A percentile compares a stretch with the other conserved stretches of the same genome.
Evolutionary conservation across 2,888 invertebrate species (phyloP).

Genomic region (Sericinus montela): DNA sequence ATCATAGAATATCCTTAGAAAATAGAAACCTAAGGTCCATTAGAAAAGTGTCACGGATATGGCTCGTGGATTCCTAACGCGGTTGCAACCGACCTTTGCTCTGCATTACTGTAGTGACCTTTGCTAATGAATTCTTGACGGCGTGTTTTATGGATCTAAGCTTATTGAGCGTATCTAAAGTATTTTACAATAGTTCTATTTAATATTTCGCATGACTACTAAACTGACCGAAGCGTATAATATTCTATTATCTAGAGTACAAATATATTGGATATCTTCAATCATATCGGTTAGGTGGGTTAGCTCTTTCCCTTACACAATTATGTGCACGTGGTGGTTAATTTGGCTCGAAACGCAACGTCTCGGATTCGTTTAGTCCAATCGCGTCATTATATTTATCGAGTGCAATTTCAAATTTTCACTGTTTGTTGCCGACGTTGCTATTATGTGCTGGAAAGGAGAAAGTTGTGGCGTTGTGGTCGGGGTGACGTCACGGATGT

Average conservation of each 20-base stretch:
- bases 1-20: neutral
- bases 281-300: too few relatives aligned
- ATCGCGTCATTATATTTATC: neutral
- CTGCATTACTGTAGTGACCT: neutral
- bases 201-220: too few relatives aligned
- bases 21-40: neutral
- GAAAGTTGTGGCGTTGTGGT: constrained; percentile 39
- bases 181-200: too few relatives aligned
- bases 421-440: constrained; percentile 48
- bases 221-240: too few relatives aligned
- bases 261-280: too few relatives aligned
- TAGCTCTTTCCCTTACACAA: too few relatives aligned
- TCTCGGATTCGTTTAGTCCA: too few relatives aligned
- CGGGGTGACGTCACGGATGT: neutral
- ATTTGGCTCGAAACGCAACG: too few relatives aligned
- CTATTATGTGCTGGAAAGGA: constrained; percentile 51
- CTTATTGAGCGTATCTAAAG: too few relatives aligned
- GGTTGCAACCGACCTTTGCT: constrained; percentile 1
- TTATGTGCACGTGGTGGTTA: too few relatives aligned
- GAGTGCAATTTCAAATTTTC: constrained; percentile 56
- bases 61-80: constrained; percentile 8
- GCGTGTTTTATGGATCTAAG: too few relatives aligned
- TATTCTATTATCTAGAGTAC: too few relatives aligned
- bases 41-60: neutral
- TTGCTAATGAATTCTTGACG: neutral